Conservation (phyloP, 2,797 vertebrate species). For the Notolepis coatsorum region DNA sequence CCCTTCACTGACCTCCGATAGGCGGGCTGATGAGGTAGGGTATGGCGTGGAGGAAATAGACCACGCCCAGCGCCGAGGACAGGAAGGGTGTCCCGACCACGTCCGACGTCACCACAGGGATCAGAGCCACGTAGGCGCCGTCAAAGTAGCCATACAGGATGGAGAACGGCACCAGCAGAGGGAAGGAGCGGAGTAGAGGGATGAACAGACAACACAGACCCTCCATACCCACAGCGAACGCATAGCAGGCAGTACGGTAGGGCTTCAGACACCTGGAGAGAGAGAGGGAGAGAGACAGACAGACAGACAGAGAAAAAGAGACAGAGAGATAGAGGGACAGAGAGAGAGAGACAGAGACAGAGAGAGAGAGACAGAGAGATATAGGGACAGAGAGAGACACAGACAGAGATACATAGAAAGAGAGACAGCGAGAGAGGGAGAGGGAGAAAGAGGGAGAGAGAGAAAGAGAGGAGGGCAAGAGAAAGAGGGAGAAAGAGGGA, state of each 20-base stretch:
- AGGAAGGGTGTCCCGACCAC: slow-evolving; percentile 87
- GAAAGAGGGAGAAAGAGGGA: neutral
- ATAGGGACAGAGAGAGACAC: neutral
- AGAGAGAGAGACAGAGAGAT: neutral
- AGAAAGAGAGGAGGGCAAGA: neutral
- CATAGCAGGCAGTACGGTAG: slow-evolving; percentile 46
- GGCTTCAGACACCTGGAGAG: slow-evolving; percentile 55
- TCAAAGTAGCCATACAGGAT: slow-evolving; percentile 96
- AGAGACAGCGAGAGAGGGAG: no score
- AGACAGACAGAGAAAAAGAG: neutral
- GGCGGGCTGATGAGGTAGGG: slow-evolving; percentile 95
- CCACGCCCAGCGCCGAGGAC: slow-evolving; percentile 91
- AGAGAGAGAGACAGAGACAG: neutral
- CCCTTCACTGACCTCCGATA: slow-evolving; percentile 90
- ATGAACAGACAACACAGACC: slow-evolving; percentile 54
- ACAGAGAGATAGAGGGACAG: neutral
- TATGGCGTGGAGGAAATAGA: slow-evolving; percentile 93
- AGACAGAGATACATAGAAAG: no score
- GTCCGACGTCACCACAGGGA: slow-evolving; percentile 94
- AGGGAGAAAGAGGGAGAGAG: neutral
- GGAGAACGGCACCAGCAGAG: slow-evolving; percentile 90
- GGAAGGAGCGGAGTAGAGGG: slow-evolving; percentile 86
- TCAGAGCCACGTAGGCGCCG: slow-evolving; percentile 93
- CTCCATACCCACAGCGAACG: slow-evolving; percentile 54
- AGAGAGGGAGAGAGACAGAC: neutral